These are phyloP conservation scores for Cichladusa arquata DNA, from an alignment of 2,113 vertebrate species.

Conservation along the genomic window DNA sequence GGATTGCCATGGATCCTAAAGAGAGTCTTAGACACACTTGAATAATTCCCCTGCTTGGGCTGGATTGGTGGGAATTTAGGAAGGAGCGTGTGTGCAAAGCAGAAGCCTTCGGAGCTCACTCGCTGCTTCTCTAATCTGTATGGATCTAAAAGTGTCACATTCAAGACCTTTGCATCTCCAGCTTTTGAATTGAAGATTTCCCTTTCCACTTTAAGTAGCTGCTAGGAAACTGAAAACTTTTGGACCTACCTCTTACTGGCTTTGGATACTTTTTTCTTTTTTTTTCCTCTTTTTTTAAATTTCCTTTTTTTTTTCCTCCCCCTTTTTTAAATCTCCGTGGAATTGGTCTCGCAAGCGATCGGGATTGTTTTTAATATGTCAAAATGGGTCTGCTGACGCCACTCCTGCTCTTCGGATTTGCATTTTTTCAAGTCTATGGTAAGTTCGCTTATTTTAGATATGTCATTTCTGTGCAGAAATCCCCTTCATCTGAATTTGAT, in stretches of 20 bases:
- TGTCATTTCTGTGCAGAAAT: conserved; percentile 11
- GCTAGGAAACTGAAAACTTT: conserved; percentile 74
- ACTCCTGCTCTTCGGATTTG: conserved; percentile 91
- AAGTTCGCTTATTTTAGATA: conserved; percentile 73
- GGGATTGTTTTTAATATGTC: conserved; percentile 91
- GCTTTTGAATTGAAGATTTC: conserved; percentile 43
- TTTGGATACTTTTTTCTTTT: conserved; percentile 70
- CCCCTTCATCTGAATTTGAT: conserved; percentile 26
- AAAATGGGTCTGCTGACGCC: conserved; percentile 93
- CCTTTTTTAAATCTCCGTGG: conserved; percentile 60
- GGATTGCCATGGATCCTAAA: conserved; percentile 67
- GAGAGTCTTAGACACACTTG: conserved; percentile 64
- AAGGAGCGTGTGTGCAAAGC: conserved; percentile 62
- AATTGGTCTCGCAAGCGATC: conserved; percentile 76
- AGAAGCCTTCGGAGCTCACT: conserved; percentile 47
- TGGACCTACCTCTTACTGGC: conserved; percentile 78
- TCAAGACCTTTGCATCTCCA: conserved; percentile 45
- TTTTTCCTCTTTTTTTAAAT: neutral
- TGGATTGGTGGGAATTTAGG: conserved; percentile 71
- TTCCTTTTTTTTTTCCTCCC: too few species aligned
- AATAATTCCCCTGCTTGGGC: conserved; percentile 56
- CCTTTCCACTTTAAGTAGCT: conserved; percentile 61
- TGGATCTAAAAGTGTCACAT: conserved; percentile 67
- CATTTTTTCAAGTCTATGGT: conserved; percentile 88
- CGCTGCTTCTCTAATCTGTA: conserved; percentile 31